Percentiles rank a stretch among this genome's conserved stretches.
Conservation (phyloP, 2,113 vertebrate species). For the Pseudolaguvia tuberculata region DNA sequence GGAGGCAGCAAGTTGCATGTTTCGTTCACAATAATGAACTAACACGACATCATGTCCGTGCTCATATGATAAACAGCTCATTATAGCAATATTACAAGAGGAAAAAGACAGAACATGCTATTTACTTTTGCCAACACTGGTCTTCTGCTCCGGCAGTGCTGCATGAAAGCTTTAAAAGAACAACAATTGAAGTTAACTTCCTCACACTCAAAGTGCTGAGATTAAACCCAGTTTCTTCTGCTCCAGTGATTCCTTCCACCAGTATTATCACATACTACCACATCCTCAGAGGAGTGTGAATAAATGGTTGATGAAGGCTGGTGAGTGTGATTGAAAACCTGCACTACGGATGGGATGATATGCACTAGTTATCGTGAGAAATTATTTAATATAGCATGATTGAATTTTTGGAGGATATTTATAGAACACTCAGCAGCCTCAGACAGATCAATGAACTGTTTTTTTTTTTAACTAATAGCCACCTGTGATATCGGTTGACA, state of each 20-base stretch:
- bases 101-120: background rate
- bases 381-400: background rate
- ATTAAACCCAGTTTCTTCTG: constrained; percentile 46
- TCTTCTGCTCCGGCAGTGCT: background rate
- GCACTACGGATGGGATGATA: background rate
- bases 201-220: constrained; percentile 11
- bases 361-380: background rate
- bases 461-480: background rate
- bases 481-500: background rate
- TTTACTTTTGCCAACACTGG: background rate
- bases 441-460: constrained; percentile 7
- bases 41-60: constrained; percentile 46
- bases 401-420: background rate
- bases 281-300: constrained; percentile 3
- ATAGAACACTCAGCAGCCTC: background rate
- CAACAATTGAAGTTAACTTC: constrained; percentile 28
- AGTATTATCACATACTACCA: constrained; percentile 28
- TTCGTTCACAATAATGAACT: constrained; percentile 65
- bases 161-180: constrained; percentile 43
- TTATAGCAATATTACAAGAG: background rate
- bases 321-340: constrained; percentile 13
- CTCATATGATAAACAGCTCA: constrained; percentile 46
- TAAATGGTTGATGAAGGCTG: constrained; percentile 5
- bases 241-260: constrained; percentile 41
- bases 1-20: constrained; percentile 42